These are phyloP conservation scores for Acromyrmex heyeri DNA, from an alignment of 1,140 invertebrate genomes.

Conservation along the genomic window DNA sequence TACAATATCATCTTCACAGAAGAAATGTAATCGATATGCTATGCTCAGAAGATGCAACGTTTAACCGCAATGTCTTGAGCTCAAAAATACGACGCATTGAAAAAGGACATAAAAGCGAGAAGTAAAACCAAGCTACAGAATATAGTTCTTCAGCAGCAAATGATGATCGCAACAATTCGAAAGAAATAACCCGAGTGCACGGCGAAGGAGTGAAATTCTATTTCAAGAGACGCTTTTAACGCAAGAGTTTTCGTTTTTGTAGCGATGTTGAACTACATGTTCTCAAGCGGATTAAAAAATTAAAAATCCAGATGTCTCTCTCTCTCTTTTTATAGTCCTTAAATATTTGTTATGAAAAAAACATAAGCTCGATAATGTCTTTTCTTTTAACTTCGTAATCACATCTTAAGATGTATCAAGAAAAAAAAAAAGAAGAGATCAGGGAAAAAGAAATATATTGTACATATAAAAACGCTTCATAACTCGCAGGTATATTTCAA, in stretches of 20 bases:
- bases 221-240: background rate
- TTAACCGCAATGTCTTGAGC: conserved; percentile 17
- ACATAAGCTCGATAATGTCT: background rate
- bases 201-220: conserved; percentile 24
- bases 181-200: conserved; percentile 11
- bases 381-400: background rate
- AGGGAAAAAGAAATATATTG: background rate
- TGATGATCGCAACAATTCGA: conserved; percentile 40
- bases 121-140: conserved; percentile 11
- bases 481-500: background rate
- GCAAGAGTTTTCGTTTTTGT: background rate
- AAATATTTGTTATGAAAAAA: background rate
- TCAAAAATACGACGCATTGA: background rate
- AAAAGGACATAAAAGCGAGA: background rate
- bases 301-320: background rate
- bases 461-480: background rate
- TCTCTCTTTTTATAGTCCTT: no score
- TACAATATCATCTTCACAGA: background rate
- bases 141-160: conserved; percentile 1
- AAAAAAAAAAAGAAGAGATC: background rate
- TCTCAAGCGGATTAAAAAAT: background rate
- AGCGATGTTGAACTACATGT: no score
- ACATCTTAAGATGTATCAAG: background rate
- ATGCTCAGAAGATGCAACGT: background rate
- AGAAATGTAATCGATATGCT: conserved; percentile 8